phyloP scores from a whole-genome alignment of 2,113 vertebrate species.

The Tursiops truncatus region DNA sequence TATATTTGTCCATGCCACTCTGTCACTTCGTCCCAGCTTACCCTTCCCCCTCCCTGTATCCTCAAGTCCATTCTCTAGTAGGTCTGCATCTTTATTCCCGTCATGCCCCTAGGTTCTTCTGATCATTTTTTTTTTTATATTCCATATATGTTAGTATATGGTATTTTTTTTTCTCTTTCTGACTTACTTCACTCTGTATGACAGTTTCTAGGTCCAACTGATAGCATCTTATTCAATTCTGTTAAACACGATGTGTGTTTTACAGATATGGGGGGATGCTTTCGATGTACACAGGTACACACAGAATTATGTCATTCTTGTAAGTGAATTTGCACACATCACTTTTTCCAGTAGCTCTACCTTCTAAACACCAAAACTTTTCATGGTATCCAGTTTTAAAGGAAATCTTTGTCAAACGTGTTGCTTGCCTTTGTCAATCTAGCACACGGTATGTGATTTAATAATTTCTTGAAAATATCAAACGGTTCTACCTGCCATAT shows the following conservation, averaged over 20 bases:
- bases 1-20: too few species aligned
- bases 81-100: too few species aligned
- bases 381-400: not conserved
- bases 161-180: too few species aligned
- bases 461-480: not conserved
- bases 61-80: too few species aligned
- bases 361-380: not conserved
- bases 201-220: not conserved
- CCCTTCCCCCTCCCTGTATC: too few species aligned
- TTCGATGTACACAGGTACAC: not conserved
- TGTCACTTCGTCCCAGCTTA: too few species aligned
- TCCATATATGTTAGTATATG: too few species aligned
- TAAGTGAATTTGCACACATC: not conserved
- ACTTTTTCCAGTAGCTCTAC: not conserved
- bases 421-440: not conserved
- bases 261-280: not conserved
- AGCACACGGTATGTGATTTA: not conserved
- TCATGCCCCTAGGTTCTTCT: too few species aligned
- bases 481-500: not conserved
- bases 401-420: not conserved
- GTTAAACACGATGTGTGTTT: not conserved
- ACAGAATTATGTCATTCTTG: not conserved
- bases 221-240: not conserved
- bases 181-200: too few species aligned
- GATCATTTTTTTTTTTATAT: too few species aligned